phyloP scores from a whole-genome alignment of 2,888 invertebrate genomes.

The Macropis europaea region DNA sequence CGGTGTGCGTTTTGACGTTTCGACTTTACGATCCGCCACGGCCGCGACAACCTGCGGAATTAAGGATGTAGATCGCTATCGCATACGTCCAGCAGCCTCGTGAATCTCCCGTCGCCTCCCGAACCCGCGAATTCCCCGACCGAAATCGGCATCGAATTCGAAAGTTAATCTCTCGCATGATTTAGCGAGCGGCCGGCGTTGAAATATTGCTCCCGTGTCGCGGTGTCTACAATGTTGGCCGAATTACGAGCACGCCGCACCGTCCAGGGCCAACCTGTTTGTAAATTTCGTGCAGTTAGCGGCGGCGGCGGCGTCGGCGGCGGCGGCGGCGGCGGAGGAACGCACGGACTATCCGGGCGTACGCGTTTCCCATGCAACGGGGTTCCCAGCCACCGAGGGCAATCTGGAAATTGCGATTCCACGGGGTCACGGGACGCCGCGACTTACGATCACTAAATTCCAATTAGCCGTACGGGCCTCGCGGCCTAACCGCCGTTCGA shows the following conservation, averaged over 20 bases:
- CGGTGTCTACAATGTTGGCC: slow-evolving; percentile 9
- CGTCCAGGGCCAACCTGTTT: background rate
- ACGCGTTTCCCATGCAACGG: slow-evolving; percentile 3
- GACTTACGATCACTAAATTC: slow-evolving; percentile 75
- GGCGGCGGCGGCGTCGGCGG: no score
- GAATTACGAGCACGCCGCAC: slow-evolving; percentile 12
- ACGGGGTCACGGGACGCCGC: slow-evolving; percentile 57
- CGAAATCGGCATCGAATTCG: slow-evolving; percentile 42
- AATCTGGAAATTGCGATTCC: slow-evolving; percentile 67
- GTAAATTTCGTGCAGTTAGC: background rate
- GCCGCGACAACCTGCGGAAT: slow-evolving; percentile 64
- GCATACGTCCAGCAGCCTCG: slow-evolving; percentile 39
- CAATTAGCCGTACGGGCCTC: slow-evolving; percentile 71
- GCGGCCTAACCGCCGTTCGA: slow-evolving; percentile 54
- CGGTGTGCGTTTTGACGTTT: slow-evolving; percentile 67
- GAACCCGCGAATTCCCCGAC: slow-evolving; percentile 42
- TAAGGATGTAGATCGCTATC: slow-evolving; percentile 67
- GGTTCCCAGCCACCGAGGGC: slow-evolving; percentile 1
- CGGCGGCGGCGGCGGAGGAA: no score
- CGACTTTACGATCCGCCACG: slow-evolving; percentile 62
- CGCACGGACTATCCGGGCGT: no score
- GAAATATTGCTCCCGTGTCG: slow-evolving; percentile 2
- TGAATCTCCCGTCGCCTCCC: slow-evolving; percentile 43
- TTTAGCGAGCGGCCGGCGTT: slow-evolving; percentile 8
- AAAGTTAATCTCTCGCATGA: slow-evolving; percentile 32